Percentiles rank a stretch among this genome's conserved stretches.
These are phyloP conservation scores for Gasteruption jaculator DNA, from an alignment of 2,888 invertebrate species.

Conservation along the genomic window DNA sequence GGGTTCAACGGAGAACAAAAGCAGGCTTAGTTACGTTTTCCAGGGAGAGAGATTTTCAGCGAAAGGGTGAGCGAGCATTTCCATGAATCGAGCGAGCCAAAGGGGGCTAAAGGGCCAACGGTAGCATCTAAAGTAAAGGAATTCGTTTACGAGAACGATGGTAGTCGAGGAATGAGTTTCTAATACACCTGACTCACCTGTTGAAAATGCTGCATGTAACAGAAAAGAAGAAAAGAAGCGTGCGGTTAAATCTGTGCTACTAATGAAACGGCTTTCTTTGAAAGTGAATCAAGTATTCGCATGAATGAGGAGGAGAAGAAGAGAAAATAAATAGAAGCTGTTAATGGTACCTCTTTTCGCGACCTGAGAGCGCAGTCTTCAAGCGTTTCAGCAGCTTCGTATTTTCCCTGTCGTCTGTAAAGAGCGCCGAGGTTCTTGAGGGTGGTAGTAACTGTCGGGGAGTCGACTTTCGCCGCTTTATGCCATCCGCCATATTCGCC, in stretches of 20 bases:
- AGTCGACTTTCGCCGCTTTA: slow-evolving; percentile 96
- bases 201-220: slow-evolving; percentile 45
- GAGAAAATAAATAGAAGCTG: not conserved
- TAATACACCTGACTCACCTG: slow-evolving; percentile 37
- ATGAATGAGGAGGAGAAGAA: not conserved
- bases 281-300: no score
- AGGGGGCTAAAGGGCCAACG: no score
- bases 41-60: no score
- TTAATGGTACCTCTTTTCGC: slow-evolving; percentile 79
- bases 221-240: slow-evolving; percentile 23
- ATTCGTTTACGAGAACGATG: no score
- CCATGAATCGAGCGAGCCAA: no score
- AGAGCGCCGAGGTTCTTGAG: slow-evolving; percentile 97
- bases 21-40: no score
- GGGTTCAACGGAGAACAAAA: slow-evolving; percentile 14
- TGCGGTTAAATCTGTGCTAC: no score
- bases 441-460: slow-evolving; percentile 95
- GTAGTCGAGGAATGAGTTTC: no score
- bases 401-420: slow-evolving; percentile 97
- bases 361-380: slow-evolving; percentile 97
- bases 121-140: no score
- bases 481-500: slow-evolving; percentile 96
- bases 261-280: no score
- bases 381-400: slow-evolving; percentile 97
- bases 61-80: no score